These are phyloP conservation scores for Papilio gigon DNA, from an alignment of 2,888 invertebrate species.

Conservation along the genomic window DNA sequence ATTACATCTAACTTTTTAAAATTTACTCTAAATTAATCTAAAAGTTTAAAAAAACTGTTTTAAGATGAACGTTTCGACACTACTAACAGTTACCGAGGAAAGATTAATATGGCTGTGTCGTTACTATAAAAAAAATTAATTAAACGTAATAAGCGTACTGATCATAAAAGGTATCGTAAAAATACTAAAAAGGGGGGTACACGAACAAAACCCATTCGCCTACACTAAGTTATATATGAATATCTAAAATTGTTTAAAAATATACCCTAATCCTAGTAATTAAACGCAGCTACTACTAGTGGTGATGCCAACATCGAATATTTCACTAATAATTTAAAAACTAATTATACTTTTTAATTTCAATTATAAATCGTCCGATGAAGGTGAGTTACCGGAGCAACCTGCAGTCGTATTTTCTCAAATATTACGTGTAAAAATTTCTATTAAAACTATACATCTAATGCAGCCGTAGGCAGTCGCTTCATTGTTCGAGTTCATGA, in stretches of 20 bases:
- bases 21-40: slow-evolving; percentile 50
- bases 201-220: slow-evolving; percentile 32
- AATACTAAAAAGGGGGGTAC: slow-evolving; percentile 34
- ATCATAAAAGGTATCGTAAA: slow-evolving; percentile 55
- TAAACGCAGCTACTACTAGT: slow-evolving; percentile 19
- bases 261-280: slow-evolving; percentile 39
- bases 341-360: background rate
- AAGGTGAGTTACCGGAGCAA: too few relatives aligned
- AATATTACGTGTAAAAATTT: slow-evolving; percentile 1
- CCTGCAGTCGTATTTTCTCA: slow-evolving; percentile 23
- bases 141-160: slow-evolving; percentile 78
- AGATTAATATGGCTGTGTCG: slow-evolving; percentile 70
- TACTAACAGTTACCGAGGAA: slow-evolving; percentile 32
- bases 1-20: slow-evolving; percentile 48
- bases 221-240: slow-evolving; percentile 40
- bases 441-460: slow-evolving; percentile 25
- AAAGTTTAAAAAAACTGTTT: slow-evolving; percentile 41
- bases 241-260: slow-evolving; percentile 47
- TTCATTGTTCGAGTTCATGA: slow-evolving; percentile 36
- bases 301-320: slow-evolving; percentile 10
- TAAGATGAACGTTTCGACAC: slow-evolving; percentile 32
- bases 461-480: slow-evolving; percentile 37
- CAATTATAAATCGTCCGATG: background rate
- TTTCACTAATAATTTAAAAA: background rate
- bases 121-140: slow-evolving; percentile 57